Evolutionary conservation across 2,888 invertebrate genomes (phyloP), one percentile per base, ranked within the genome.

Genomic region (Timema cristinae): DNA sequence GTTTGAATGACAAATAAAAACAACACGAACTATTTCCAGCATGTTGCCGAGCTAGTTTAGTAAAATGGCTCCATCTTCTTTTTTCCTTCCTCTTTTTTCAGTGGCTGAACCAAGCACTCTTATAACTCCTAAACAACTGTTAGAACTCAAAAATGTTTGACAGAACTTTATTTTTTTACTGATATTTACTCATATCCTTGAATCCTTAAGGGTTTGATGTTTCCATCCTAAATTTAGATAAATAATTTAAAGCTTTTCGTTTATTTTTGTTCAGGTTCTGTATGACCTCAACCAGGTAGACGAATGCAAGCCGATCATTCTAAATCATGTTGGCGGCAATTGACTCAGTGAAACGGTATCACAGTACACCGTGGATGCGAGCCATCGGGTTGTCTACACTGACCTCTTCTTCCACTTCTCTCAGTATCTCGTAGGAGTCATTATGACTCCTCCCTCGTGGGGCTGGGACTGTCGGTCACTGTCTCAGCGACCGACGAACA

Each of bases 281-380:
- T 82, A 87, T 79, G 90, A 88, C 75, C 82, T 90, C 74, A 83
- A 85, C 75, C 84, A 79, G 77, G 80, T 86, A 63, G 84, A 85
- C 76, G 79, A 81, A 61, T 79, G 80, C 72, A 79, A 80, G 71
- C 79, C 80, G 2, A 76, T 78, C 66, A 76, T 78, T 71, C 75
- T 78, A 67, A 80, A 71, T 63, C 69, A 73, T 11, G 76, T 75
- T 52, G 78, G 77, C 61, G 32, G 32, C 32, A 81, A 84, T 80
- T 84, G 85, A 84, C 84, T 81, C 77, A 78, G 75, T 59, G 63
- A 48, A 47, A 5, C 11, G 32, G 15, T 15, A 32, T 32, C 50
- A 66, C 67, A 70, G 16, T 47, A 50, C 11, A 13, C 68, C 7
- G 32, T 51, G n/a, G 50, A 52, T n/a, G 61, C 63, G 11, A 50